Base-by-base conservation (phyloP, 2,797 vertebrate genomes). In the Amniataba percoides region DNA sequence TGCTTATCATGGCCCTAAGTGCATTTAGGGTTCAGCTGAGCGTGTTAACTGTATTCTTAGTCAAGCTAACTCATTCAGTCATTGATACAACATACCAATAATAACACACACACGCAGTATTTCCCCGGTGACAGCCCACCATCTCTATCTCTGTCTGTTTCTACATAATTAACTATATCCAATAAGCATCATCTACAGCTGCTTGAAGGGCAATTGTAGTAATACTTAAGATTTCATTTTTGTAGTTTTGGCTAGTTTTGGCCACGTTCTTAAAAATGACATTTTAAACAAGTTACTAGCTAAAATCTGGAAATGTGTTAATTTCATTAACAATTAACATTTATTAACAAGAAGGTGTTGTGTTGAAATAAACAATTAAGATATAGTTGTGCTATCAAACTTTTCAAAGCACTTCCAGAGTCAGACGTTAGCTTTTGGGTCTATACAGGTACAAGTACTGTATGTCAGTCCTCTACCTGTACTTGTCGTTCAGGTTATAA, bases 11-110 rank as follows among this genome's bases (percentile, higher is more conserved):
- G 76, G 88, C 82, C 62, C 39, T 72, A 68, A 88, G 83, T 87
- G 83, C 74, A 83, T 84, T 87, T 70, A 80, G 72, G 75, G 63
- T 87, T 89, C 80, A 80, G 76, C 84, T 75, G 81, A 88, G 88
- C 80, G 55, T 79, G 83, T 77, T 79, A 83, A 77, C 85, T 69
- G 81, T 84, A 75, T 81, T 87, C 79, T 84, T 79, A 81, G 80
- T 80, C 53, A 69, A 81, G 74, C 60, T 70, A 74, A 86, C 51
- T 84, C 76, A 42, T 74, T 85, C 68, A 72, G 71, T 79, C 78
- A 74, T 45, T 68, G 65, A 78, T 49, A 58, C 67, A 76, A 82
- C 79, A 71, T 45, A 64, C 62, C 63, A 85, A 62, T 25, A 78
- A 76, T 45, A 59, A 71, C 72, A 60, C 25, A 42, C 31, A 39